Base-by-base conservation (phyloP, 2,113 vertebrate species). In the Tricholaema leucomelas region DNA sequence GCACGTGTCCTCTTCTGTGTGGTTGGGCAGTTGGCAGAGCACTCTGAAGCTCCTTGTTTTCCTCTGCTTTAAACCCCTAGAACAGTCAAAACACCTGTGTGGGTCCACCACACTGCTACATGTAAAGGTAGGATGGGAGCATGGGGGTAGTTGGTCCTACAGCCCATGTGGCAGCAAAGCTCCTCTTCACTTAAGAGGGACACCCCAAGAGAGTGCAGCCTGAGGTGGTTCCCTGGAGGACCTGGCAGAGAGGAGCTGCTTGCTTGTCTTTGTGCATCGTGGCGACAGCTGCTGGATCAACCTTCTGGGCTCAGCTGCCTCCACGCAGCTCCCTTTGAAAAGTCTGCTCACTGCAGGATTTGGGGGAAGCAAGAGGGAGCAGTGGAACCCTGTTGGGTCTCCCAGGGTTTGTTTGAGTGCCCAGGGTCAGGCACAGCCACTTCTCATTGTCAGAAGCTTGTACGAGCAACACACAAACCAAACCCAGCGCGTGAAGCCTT, bases 201-300 rank as follows among this genome's bases (percentile, higher is more conserved):
- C 23, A 6, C 48, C 48, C 11, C 44, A 46, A 36, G 21, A 44
- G 21, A 40, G 31, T 11, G 30, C 35, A 58, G 42, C 15, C 2
- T 18, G 60, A 38, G 20, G 24, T 19, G 9, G 70, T 81, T 72
- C 7, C 35, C 27, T 21, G 31, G 71, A 44, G 38, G 24, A 61
- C 4, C 30, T 15, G 27, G 13, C 27, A 18, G 64, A 70, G 69
- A 8, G 28, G 36, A 75, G 25, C 36, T 50, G 30, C 30, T 16
- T n/a, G 23, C 40, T 50, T n/a, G 4, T 71, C 52, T 64, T 58
- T 12, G 28, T 28, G 16, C 54, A 5, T 19, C 0, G 2, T 3
- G 0, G 14, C 30, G 19, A 15, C 25, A 40, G 31, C 56, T 8
- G 13, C 44, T 0, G 0, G 16, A 2, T 36, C 44, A 21, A 1